These are phyloP conservation scores for Stictonetta naevosa DNA, from an alignment of 2,113 vertebrate species.

Conservation along the genomic window DNA sequence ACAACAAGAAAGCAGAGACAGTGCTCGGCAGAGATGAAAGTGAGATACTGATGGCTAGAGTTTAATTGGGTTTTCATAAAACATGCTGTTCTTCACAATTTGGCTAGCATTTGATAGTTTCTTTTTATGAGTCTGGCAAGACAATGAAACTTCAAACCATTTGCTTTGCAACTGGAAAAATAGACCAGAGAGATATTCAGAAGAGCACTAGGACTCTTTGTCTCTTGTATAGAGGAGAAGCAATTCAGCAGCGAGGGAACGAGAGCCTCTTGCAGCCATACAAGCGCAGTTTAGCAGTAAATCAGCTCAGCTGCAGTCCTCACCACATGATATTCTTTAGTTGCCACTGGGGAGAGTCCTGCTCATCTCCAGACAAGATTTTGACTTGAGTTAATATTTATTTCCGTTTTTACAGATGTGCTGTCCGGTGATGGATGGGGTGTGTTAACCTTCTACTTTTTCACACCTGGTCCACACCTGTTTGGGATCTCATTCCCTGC, in stretches of 20 bases:
- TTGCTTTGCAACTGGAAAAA: constrained; percentile 55
- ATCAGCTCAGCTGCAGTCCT: constrained; percentile 50
- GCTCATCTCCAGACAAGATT: constrained; percentile 56
- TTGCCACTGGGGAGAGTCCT: constrained; percentile 26
- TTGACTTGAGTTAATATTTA: constrained; percentile 37
- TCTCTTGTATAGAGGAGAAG: constrained; percentile 1
- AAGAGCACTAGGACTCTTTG: background rate
- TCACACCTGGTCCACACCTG: constrained; percentile 65
- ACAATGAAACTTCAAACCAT: constrained; percentile 39
- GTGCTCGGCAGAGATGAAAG: constrained; percentile 48
- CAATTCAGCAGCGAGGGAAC: background rate
- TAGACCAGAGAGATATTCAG: background rate
- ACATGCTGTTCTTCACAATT: constrained; percentile 60
- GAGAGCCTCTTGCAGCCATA: constrained; percentile 1
- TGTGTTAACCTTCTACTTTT: constrained; percentile 38
- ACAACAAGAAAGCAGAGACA: constrained; percentile 22
- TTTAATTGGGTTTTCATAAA: constrained; percentile 66
- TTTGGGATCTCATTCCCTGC: constrained; percentile 38
- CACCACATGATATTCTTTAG: constrained; percentile 26
- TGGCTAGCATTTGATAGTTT: background rate
- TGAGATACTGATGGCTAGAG: background rate
- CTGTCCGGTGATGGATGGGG: constrained; percentile 56
- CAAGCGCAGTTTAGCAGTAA: constrained; percentile 42
- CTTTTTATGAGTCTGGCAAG: constrained; percentile 66
- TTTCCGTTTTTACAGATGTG: constrained; percentile 51